Base-by-base conservation (phyloP, 2,797 vertebrate genomes). In the Hydrolagus colliei region DNA sequence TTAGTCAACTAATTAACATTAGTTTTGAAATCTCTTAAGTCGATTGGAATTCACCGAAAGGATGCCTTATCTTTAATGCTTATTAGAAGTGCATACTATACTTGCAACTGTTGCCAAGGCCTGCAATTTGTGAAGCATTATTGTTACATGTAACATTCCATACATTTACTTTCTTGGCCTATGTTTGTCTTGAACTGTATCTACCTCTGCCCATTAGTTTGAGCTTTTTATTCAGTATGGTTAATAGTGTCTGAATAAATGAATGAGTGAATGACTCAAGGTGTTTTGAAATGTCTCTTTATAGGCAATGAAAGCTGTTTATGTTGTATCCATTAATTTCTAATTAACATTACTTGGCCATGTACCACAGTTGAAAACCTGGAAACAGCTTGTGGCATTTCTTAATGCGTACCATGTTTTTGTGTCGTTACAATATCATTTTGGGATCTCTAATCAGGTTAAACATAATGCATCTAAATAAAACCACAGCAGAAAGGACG, bases 331-430 rank as follows among this genome's bases (percentile, higher is more conserved):
- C 89, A 94, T 94, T 94, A 92, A 93, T 93, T 94, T 93, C 93
- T 94, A 94, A 95, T 94, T 94, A 94, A 93, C 92, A 89, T 93
- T 94, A 91, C 91, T 90, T 92, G 87, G 90, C 91, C 91, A 92
- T 88, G 89, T 86, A n/a, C 89, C 89, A 52, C 92, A 90, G 91
- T 92, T 92, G 91, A 92, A 93, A 93, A 93, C 93, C 92, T 92
- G 91, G 90, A 93, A 94, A 95, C 93, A 94, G 94, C 94, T 94
- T 94, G 93, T 91, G 90, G 91, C 90, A 92, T 93, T 93, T 93
- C 92, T 92, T 90, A 73, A 62, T 75, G 16, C 62, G 61, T 20
- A 22, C 61, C 61, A 73, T 73, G 59, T 92, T 92, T 92, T 92
- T 88, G 89, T 94, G 92, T 93, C 93, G 93, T 92, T 92, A 95